phyloP scores from a whole-genome alignment of 2,888 invertebrate genomes.

The Apotomis capreana region DNA sequence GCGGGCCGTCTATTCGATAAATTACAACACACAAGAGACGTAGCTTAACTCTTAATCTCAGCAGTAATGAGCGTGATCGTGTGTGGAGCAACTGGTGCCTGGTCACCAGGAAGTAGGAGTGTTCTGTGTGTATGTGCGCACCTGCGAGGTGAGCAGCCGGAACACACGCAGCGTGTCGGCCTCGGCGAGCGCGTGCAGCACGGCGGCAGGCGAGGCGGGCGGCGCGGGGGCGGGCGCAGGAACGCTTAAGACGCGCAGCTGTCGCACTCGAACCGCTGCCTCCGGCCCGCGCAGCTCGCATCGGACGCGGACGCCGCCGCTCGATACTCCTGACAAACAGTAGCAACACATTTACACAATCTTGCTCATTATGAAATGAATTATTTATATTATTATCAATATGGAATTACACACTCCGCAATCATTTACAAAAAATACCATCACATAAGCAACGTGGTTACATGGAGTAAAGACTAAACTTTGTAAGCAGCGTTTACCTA shows the following conservation, averaged over 20 bases:
- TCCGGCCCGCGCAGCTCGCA: slow-evolving; percentile 96
- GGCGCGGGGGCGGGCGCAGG: slow-evolving; percentile 52
- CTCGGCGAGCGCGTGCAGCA: slow-evolving; percentile 95
- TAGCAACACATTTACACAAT: slow-evolving; percentile 50
- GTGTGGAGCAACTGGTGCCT: no score
- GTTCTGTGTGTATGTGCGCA: slow-evolving; percentile 52
- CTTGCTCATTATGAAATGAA: not conserved
- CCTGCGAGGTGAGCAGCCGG: slow-evolving; percentile 94
- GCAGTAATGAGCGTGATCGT: no score
- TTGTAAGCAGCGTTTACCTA: no score
- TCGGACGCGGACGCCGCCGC: slow-evolving; percentile 84
- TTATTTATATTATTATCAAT: no score
- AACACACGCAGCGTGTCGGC: slow-evolving; percentile 96
- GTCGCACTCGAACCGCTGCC: slow-evolving; percentile 93
- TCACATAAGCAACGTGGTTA: no score
- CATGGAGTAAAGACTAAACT: no score
- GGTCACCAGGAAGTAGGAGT: no score
- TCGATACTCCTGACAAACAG: slow-evolving; percentile 66
- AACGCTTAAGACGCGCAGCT: slow-evolving; percentile 82
- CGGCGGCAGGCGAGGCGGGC: slow-evolving; percentile 69
- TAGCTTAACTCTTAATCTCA: no score
- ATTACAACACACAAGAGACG: no score
- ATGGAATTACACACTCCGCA: no score
- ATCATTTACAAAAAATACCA: no score
- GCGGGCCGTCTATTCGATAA: no score